These are phyloP conservation scores for Macrotis lagotis DNA, from an alignment of 2,113 vertebrate genomes.

Conservation along the genomic window DNA sequence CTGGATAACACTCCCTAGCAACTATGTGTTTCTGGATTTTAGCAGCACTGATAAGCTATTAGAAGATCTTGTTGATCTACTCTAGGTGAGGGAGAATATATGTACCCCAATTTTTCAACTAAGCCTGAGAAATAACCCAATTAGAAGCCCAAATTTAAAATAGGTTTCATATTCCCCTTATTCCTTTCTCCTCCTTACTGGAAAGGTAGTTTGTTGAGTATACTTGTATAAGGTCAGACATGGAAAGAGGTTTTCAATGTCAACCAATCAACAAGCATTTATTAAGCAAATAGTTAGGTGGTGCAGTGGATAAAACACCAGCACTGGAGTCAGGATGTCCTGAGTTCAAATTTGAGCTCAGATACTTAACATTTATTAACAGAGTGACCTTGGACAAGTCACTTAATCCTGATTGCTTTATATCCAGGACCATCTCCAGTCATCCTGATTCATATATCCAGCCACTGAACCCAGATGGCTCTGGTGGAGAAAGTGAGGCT, in stretches of 20 bases:
- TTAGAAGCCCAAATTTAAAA: not conserved
- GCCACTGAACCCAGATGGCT: too few species aligned
- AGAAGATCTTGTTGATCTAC: constrained; percentile 1
- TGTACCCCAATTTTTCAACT: not conserved
- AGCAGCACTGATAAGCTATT: constrained; percentile 16
- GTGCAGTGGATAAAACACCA: too few species aligned
- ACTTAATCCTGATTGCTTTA: too few species aligned
- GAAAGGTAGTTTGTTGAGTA: constrained; percentile 16
- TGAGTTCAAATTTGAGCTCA: too few species aligned
- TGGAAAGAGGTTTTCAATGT: not conserved
- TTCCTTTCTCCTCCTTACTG: not conserved
- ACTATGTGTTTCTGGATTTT: constrained; percentile 19
- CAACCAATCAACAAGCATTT: not conserved
- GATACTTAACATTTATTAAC: too few species aligned
- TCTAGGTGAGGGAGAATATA: not conserved
- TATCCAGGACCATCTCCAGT: too few species aligned
- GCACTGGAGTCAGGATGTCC: too few species aligned
- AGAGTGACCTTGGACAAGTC: too few species aligned
- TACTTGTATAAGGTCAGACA: not conserved
- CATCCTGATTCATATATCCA: too few species aligned
- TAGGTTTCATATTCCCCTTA: not conserved
- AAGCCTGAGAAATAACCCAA: constrained; percentile 17
- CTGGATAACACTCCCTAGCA: constrained; percentile 19
- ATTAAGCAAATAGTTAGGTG: too few species aligned
- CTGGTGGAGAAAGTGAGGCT: too few species aligned